Conservation (phyloP, 2,797 vertebrate genomes). For the Poecilia picta region DNA sequence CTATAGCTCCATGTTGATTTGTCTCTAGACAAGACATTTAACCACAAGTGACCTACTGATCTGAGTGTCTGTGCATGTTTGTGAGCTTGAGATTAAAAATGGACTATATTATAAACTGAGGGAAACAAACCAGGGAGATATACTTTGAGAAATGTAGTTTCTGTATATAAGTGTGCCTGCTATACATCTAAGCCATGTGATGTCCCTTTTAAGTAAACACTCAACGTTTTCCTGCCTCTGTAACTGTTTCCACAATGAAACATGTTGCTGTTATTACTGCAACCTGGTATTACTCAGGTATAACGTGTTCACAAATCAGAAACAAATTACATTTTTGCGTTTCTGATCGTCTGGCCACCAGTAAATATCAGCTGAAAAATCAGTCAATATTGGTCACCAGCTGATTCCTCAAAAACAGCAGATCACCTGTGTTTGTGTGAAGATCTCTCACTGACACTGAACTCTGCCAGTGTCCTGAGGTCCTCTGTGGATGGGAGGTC, state of each 20-base stretch:
- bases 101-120: background rate
- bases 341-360: background rate
- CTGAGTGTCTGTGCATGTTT: background rate
- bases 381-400: background rate
- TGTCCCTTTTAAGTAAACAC: background rate
- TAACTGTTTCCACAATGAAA: background rate
- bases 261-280: background rate
- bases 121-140: background rate
- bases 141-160: background rate
- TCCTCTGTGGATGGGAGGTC: slow-evolving; percentile 76
- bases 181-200: background rate
- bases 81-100: background rate
- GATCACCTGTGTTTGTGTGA: slow-evolving; percentile 71
- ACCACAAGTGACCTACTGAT: background rate
- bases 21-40: too few species aligned
- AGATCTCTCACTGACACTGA: slow-evolving; percentile 80
- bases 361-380: background rate
- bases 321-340: background rate
- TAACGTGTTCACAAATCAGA: background rate
- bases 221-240: background rate
- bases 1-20: too few species aligned
- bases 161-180: background rate
- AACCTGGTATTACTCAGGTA: background rate
- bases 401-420: background rate
- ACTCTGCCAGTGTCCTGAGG: slow-evolving; percentile 74